Evolutionary conservation across 1,140 invertebrate species (phyloP), one percentile per base, ranked within the genome.

Genomic region (Drosophila obscura): DNA sequence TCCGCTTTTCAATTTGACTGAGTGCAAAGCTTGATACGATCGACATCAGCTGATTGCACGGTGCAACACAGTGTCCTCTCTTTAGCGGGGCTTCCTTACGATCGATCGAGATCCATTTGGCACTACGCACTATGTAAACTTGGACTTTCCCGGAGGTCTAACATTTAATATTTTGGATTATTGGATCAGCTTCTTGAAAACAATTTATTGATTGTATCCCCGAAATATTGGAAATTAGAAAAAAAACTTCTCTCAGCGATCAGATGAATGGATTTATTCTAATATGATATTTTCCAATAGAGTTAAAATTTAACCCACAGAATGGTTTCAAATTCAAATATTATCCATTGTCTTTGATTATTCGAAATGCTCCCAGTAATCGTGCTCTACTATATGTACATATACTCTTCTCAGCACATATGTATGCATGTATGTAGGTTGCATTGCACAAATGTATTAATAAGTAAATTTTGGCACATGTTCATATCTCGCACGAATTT

Each of bases 401-500:
- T 64, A 39, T 49, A 2, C 22, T 24, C 22, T 2, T 39, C 35
- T 13, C 4, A 39, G n/a, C n/a, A 15, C 46, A 28, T 58, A 11
- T 15, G 26, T 35, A 41, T 63, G 39, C 22, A 16, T 28, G 19
- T 22, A 60, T 19, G 55, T 51, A 51, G 19, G 31, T 41, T 52
- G 11, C 24, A 48, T 50, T 60, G 61, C 55, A 59, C 65, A 74
- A 59, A 64, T 57, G 62, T 74, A 80, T 78, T 58, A 61, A 59
- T 80, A 74, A 79, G 49, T 65, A 73, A 60, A 61, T 78, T 51
- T 46, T 80, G 59, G 51, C 46, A 69, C 56, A 52, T 57, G 58
- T 44, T 63, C 75, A 39, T 51, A 60, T 39, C 11, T 39, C 35
- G 11, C 15, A 45, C 19, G 24, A 43, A 63, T 46, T 26, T 45